Base-by-base conservation (phyloP, 1,140 invertebrate genomes). In the Drosophila grimshawi region DNA sequence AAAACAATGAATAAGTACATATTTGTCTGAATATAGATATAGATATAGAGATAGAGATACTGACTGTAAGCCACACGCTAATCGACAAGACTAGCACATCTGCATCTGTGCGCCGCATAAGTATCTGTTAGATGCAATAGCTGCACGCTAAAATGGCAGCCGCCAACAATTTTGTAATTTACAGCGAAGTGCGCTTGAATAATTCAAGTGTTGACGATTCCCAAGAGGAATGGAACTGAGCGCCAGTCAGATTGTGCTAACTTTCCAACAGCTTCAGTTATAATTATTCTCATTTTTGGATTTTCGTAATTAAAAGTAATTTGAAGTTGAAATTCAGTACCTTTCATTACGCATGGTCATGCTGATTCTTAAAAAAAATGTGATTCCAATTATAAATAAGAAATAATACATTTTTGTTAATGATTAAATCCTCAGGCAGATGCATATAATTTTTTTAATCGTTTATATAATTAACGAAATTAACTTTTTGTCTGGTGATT, bases 131-230 rank as follows among this genome's bases (percentile, higher is more conserved):
- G 32, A 33, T 46, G 41, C 51, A 33, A 55, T 33, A 33, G 3
- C 39, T 19, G 19, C 19, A 19, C 19, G 19, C 11, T 48, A 48
- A n/a, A 48, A 46, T 11, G 4, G 45, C 62, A 19, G 19, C 19
- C 57, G 49, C 77, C 68, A 35, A 30, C 68, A 81, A 77, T 81
- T 81, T 81, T 67, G 49, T n/a, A 80, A 80, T 70, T 65, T 71
- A 60, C 62, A 66, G 46, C 52, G 49, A 74, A 66, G 51, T 64
- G 67, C 76, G 85, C 66, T 80, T 86, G 78, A 86, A 66, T 75
- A 66, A 86, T 81, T 69, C 78, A 78, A 71, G 55, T 70, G 53
- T 56, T 59, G 4, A n/a, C 10, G 2, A n/a, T 3, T 37, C 27
- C 52, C 19, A 19, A 19, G 19, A 19, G 37, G 3, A 39, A 39